Evolutionary conservation across 2,113 vertebrate species (phyloP).

Genomic region (Atherinomorus stipes): DNA sequence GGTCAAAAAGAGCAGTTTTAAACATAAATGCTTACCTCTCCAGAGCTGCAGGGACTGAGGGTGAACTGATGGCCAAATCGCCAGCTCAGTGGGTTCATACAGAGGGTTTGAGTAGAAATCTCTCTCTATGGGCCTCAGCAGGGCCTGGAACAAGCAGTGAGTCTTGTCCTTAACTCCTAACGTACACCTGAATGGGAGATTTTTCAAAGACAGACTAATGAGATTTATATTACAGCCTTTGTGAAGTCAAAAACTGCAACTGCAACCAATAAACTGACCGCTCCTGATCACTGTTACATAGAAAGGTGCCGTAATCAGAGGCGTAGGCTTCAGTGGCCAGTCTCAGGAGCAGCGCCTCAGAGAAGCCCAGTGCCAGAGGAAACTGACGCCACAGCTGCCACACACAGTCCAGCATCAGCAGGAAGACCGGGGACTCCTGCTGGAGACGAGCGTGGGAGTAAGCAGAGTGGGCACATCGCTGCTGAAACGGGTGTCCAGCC

Average conservation of each 20-base stretch:
- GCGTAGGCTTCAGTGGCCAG: constrained; percentile 86
- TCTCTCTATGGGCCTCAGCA: constrained; percentile 75
- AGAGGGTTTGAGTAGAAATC: constrained; percentile 82
- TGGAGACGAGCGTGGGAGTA: constrained; percentile 84
- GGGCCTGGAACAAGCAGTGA: constrained; percentile 86
- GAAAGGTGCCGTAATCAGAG: constrained; percentile 89
- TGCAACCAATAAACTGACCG: constrained; percentile 62
- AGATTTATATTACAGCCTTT: background rate
- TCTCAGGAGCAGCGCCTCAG: constrained; percentile 85
- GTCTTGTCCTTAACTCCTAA: constrained; percentile 85
- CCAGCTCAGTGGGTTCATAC: constrained; percentile 81
- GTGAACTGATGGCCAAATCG: constrained; percentile 89
- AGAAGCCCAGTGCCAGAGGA: constrained; percentile 86
- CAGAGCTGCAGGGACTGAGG: constrained; percentile 89
- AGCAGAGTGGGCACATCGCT: constrained; percentile 85
- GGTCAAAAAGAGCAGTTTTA: background rate
- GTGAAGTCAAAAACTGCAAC: background rate
- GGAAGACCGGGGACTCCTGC: constrained; percentile 87
- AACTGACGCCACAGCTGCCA: constrained; percentile 91
- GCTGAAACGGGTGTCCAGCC: constrained; percentile 90
- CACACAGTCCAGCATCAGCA: constrained; percentile 90
- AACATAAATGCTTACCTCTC: constrained; percentile 80
- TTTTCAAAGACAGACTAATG: background rate
- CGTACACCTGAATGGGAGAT: constrained; percentile 73
- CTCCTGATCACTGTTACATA: constrained; percentile 88